Evolutionary conservation across 2,113 vertebrate species (phyloP).

Genomic region (Ranitomeya variabilis): DNA sequence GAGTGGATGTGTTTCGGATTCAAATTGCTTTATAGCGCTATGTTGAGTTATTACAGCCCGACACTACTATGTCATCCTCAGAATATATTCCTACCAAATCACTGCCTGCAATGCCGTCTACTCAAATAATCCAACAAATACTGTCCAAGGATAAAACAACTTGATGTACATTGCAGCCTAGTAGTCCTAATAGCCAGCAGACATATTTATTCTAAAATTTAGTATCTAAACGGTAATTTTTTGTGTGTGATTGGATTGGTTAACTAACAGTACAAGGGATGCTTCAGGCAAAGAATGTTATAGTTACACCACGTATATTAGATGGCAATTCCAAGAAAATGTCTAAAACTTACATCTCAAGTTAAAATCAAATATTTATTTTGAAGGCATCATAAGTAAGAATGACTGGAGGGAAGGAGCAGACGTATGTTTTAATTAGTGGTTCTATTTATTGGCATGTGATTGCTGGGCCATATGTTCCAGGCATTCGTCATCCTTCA

Average conservation of each 20-base stretch:
- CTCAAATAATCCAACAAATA: neutral
- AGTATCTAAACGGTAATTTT: neutral
- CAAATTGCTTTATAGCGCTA: conserved; percentile 14
- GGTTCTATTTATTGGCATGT: neutral
- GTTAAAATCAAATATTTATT: neutral
- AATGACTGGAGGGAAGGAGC: neutral
- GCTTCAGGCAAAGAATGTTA: neutral
- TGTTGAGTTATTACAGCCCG: conserved; percentile 18
- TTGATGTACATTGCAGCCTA: neutral
- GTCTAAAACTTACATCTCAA: neutral
- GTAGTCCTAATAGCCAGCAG: neutral
- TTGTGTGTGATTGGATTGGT: neutral
- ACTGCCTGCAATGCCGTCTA: neutral
- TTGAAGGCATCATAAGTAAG: neutral
- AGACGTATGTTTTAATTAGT: conserved; percentile 9
- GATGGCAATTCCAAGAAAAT: neutral
- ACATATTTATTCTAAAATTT: neutral
- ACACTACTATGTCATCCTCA: conserved; percentile 9
- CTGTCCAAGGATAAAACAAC: neutral
- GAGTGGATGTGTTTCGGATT: conserved; percentile 40
- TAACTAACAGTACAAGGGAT: neutral
- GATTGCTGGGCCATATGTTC: neutral
- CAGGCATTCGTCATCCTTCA: neutral
- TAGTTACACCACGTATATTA: neutral
- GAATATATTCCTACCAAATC: neutral